Conservation (phyloP, 2,888 invertebrate species). For the Diarsia dahlii region DNA sequence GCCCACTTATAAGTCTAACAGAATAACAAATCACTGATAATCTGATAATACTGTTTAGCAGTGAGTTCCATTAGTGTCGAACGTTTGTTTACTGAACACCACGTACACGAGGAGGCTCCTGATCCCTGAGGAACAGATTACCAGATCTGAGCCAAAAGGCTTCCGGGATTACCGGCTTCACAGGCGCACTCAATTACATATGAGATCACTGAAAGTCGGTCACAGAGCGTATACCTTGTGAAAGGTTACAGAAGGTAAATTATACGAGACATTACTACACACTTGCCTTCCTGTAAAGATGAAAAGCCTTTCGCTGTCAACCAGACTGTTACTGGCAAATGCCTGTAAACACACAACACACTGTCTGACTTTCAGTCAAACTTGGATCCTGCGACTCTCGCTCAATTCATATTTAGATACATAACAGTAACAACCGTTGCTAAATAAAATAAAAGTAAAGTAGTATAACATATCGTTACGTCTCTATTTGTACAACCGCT, state of each 20-base stretch:
- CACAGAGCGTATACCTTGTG: background rate
- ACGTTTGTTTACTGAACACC: conserved; percentile 8
- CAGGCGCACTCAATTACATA: conserved; percentile 36
- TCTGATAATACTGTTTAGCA: background rate
- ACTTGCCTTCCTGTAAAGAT: too few species aligned
- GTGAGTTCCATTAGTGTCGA: conserved; percentile 11
- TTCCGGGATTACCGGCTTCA: conserved; percentile 42
- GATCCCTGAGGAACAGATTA: conserved; percentile 48
- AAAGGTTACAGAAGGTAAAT: too few species aligned
- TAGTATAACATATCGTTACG: too few species aligned
- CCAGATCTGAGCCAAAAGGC: conserved; percentile 32
- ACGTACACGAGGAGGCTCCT: conserved; percentile 14
- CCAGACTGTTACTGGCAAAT: background rate
- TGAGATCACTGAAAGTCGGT: conserved; percentile 27
- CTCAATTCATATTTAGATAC: background rate
- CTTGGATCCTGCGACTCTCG: background rate
- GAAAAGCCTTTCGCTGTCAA: background rate
- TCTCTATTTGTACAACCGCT: background rate
- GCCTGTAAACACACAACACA: background rate
- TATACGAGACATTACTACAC: background rate
- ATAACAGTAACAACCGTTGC: background rate
- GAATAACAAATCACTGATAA: background rate
- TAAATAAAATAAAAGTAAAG: background rate
- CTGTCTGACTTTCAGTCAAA: background rate
- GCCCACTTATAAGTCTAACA: background rate